A percentile compares a stretch with the other conserved stretches of the same genome.
Evolutionary conservation across 2,797 vertebrate genomes (phyloP).

Genomic region (Rhyacichthys aspro): DNA sequence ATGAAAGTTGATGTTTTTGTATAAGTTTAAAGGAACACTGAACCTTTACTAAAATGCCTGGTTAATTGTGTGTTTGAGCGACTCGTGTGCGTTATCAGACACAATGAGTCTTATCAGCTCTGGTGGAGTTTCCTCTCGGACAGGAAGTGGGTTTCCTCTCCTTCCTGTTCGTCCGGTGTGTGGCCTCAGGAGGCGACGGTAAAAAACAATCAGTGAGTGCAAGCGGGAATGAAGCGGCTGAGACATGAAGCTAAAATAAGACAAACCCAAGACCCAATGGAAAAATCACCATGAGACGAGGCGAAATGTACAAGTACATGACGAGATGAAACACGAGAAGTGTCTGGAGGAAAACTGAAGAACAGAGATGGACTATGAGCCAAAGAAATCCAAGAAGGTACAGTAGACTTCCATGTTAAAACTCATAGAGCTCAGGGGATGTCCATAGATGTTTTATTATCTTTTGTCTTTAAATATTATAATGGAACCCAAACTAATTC

Average conservation of each 20-base stretch:
- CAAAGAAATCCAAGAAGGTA: conserved; percentile 93
- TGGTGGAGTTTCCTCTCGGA: conserved; percentile 96
- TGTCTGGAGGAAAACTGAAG: conserved; percentile 15
- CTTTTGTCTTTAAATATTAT: too few relatives aligned
- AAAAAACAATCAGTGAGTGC: conserved; percentile 59
- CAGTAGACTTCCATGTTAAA: neutral
- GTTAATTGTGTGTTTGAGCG: neutral
- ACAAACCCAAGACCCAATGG: conserved; percentile 11
- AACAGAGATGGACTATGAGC: conserved; percentile 87
- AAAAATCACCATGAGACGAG: neutral
- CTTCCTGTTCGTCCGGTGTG: conserved; percentile 67
- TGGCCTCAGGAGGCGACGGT: conserved; percentile 47
- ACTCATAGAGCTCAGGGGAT: too few relatives aligned
- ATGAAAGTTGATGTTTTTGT: too few relatives aligned
- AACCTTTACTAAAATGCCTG: neutral
- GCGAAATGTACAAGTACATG: conserved; percentile 10
- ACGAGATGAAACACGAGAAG: conserved; percentile 14
- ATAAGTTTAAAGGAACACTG: neutral
- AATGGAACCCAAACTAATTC: too few relatives aligned
- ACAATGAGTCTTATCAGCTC: conserved; percentile 73
- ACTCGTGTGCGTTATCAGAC: conserved; percentile 44
- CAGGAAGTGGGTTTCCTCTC: conserved; percentile 85
- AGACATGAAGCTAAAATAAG: conserved; percentile 29
- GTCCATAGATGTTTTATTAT: too few relatives aligned
- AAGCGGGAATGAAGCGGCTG: conserved; percentile 37